Conservation (phyloP, 2,113 vertebrate genomes). For the Todiramphus saurophagus region DNA sequence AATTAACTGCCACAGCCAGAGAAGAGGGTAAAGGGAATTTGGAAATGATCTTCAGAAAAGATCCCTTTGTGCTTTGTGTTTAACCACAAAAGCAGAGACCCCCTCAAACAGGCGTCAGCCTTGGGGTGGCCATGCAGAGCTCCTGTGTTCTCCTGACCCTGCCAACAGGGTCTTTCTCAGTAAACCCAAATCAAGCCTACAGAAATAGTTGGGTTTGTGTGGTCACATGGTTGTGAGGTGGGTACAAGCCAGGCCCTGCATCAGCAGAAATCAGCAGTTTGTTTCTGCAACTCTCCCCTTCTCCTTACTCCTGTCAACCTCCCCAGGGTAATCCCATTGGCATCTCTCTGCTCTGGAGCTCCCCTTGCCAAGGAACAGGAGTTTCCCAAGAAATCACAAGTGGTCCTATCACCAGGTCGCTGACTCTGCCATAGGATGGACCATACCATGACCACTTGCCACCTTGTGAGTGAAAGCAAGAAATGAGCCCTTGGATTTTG, state of each 20-base stretch:
- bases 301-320: background rate
- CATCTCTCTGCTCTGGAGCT: background rate
- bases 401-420: background rate
- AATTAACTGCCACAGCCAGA: background rate
- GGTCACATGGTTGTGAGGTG: accelerated
- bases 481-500: accelerated
- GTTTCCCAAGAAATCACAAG: background rate
- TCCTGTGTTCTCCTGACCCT: background rate
- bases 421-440: no score
- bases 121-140: accelerated
- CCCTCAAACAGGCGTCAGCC: accelerated
- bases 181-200: background rate
- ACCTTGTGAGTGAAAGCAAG: accelerated
- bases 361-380: background rate
- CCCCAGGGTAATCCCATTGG: no score
- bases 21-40: background rate
- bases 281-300: background rate
- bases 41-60: background rate
- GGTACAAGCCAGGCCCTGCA: background rate
- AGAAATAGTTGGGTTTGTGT: background rate
- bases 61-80: background rate
- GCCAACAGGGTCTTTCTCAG: background rate
- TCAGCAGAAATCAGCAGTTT: background rate
- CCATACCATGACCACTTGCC: accelerated
- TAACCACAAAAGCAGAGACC: background rate